Evolutionary conservation across 2,888 invertebrate genomes (phyloP).

Genomic region (Caenorhabditis sp.): DNA sequence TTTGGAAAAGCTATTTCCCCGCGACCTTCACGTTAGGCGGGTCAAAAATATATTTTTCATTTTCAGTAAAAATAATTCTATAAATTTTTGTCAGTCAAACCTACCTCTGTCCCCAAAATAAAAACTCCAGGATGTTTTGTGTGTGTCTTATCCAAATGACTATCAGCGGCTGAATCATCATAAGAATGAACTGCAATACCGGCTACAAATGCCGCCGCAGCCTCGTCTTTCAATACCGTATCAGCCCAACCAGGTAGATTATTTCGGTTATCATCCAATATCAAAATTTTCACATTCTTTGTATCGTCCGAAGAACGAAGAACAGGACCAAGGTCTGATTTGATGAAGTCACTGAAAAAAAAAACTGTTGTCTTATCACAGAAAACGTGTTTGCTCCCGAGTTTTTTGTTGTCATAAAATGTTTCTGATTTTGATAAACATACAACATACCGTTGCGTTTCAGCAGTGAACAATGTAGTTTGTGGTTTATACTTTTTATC

Average conservation of each 20-base stretch:
- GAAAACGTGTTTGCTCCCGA: neutral
- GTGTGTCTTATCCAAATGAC: constrained; percentile 22
- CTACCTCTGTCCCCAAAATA: constrained; percentile 31
- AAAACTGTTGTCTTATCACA: constrained; percentile 15
- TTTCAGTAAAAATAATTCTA: neutral
- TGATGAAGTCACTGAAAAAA: constrained; percentile 77
- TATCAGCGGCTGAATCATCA: constrained; percentile 25
- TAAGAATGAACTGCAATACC: constrained; percentile 37
- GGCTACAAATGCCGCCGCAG: constrained; percentile 16
- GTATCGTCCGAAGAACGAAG: constrained; percentile 76
- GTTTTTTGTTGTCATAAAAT: no score
- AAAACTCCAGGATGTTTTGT: constrained; percentile 32
- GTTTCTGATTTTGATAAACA: no score
- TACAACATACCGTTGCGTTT: constrained; percentile 29
- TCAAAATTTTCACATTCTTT: constrained; percentile 78
- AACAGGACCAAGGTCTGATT: constrained; percentile 81
- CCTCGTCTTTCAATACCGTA: constrained; percentile 33
- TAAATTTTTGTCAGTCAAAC: neutral
- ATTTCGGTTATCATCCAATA: constrained; percentile 78
- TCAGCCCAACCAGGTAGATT: constrained; percentile 77
- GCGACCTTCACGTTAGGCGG: no score
- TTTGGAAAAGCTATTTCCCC: no score
- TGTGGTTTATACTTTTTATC: constrained; percentile 76
- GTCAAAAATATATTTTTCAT: no score
- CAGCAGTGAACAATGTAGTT: constrained; percentile 77